Conservation (phyloP, 2,113 vertebrate genomes). For the Nibea albiflora region DNA sequence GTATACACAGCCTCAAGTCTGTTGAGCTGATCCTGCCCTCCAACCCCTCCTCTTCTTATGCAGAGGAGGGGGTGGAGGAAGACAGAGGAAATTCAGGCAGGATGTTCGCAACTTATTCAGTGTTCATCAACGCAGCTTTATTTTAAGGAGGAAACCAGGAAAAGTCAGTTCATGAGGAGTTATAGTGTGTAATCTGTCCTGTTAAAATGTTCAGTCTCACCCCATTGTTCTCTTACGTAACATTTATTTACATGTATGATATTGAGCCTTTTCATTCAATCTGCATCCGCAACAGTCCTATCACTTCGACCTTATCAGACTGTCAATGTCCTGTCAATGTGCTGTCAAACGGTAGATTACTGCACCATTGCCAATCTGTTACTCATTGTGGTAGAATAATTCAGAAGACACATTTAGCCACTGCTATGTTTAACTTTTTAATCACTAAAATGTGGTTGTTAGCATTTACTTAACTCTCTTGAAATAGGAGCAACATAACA, state of each 20-base stretch:
- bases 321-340: background rate
- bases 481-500: too few relatives aligned
- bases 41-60: slow-evolving; percentile 69
- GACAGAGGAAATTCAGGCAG: slow-evolving; percentile 7
- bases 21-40: slow-evolving; percentile 48
- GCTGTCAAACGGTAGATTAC: background rate
- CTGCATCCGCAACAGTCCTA: background rate
- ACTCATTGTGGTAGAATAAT: background rate
- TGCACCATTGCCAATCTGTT: background rate
- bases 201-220: background rate
- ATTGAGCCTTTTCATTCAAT: slow-evolving; percentile 12
- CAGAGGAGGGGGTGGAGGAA: slow-evolving; percentile 44
- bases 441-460: background rate
- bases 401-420: background rate
- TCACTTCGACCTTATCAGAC: slow-evolving; percentile 10
- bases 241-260: background rate
- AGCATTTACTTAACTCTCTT: background rate
- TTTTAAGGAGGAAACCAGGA: background rate
- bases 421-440: too few relatives aligned
- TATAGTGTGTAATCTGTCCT: background rate
- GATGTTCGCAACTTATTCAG: slow-evolving; percentile 36
- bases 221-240: background rate
- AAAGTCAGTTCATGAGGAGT: background rate
- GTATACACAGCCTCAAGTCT: slow-evolving; percentile 47
- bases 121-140: background rate